Evolutionary conservation across 2,113 vertebrate species (phyloP).

Genomic region (Catharus fuscescens): DNA sequence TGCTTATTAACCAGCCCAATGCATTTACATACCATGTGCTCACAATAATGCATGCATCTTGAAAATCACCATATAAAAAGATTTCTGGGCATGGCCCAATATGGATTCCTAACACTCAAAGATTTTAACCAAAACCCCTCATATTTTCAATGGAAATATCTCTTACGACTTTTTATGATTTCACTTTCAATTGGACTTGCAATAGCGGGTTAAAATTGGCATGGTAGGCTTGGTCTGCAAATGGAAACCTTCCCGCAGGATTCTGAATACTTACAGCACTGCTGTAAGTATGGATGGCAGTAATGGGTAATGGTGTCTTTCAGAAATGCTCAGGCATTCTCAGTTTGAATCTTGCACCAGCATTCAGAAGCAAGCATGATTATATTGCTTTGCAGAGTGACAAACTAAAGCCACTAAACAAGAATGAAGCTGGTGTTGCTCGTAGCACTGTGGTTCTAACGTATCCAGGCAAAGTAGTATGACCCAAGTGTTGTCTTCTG

Average conservation of each 20-base stretch:
- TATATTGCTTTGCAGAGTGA: not conserved
- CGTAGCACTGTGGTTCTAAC: rapidly evolving
- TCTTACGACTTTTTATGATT: not conserved
- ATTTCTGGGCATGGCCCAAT: not conserved
- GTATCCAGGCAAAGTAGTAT: not conserved
- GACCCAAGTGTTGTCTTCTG: not conserved
- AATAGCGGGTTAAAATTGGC: not conserved
- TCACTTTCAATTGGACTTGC: not conserved
- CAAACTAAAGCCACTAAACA: not conserved
- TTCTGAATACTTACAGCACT: not conserved
- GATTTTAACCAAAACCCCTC: not conserved
- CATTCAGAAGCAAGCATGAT: not conserved
- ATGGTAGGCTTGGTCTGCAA: not conserved
- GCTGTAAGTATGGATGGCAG: not conserved
- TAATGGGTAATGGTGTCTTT: not conserved
- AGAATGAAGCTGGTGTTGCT: not conserved
- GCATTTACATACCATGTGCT: constrained; percentile 61
- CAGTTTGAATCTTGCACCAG: not conserved
- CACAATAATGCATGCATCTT: constrained; percentile 40
- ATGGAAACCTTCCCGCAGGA: not conserved
- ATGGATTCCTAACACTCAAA: constrained; percentile 15
- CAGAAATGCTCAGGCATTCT: not conserved
- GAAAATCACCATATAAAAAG: constrained; percentile 58
- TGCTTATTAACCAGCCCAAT: constrained; percentile 57
- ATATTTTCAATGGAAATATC: not conserved